Evolutionary conservation across 2,888 invertebrate genomes (phyloP).

Genomic region (Encarsia formosa): DNA sequence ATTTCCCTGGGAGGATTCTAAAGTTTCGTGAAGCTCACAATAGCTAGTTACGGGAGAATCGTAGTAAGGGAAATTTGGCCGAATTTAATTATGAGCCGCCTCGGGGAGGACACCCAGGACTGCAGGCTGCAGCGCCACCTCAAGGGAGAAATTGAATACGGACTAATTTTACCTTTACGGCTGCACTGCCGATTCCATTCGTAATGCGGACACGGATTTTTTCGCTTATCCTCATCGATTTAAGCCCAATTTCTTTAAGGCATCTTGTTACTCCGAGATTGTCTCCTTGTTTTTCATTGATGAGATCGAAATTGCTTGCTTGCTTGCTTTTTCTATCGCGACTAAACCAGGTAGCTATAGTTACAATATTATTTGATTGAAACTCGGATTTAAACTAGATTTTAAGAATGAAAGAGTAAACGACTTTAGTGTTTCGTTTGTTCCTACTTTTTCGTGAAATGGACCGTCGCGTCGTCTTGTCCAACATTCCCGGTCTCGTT

Average conservation of each 20-base stretch:
- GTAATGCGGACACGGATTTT: constrained; percentile 31
- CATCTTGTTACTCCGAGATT: not conserved
- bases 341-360: no score
- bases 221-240: constrained; percentile 4
- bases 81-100: constrained; percentile 52
- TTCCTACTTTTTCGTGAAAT: no score
- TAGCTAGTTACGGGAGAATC: constrained; percentile 52
- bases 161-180: constrained; percentile 51
- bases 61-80: constrained; percentile 48
- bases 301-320: not conserved
- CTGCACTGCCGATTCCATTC: constrained; percentile 39
- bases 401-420: no score
- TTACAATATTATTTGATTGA: no score
- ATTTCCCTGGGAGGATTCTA: constrained; percentile 16
- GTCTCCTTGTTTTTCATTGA: not conserved
- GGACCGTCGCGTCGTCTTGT: no score
- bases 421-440: no score
- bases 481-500: no score
- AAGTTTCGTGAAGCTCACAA: constrained; percentile 41
- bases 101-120: constrained; percentile 38
- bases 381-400: no score
- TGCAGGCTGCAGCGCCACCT: constrained; percentile 33
- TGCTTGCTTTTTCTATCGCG: not conserved
- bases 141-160: constrained; percentile 50
- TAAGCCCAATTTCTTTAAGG: not conserved